Percentiles rank a stretch among this genome's conserved stretches.
These are phyloP conservation scores for Orthosia incerta DNA, from an alignment of 2,888 invertebrate species.

Conservation along the genomic window DNA sequence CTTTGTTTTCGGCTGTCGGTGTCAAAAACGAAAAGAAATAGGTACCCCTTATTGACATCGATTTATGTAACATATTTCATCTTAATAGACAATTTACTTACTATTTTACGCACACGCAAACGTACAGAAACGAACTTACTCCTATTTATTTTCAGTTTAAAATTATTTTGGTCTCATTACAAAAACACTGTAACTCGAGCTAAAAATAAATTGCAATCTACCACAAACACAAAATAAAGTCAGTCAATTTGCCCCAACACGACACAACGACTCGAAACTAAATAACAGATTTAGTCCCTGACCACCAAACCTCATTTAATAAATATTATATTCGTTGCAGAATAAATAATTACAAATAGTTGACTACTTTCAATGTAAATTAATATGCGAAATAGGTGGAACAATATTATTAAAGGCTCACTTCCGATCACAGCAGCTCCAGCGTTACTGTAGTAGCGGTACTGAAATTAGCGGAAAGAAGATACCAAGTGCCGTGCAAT, in stretches of 20 bases:
- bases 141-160: not conserved
- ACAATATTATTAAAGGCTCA: constrained; percentile 34
- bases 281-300: constrained; percentile 54
- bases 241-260: constrained; percentile 24
- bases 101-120: not conserved
- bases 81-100: not conserved
- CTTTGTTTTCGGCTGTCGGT: too few relatives aligned
- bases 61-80: too few relatives aligned
- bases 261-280: constrained; percentile 26
- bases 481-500: too few relatives aligned
- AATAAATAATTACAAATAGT: constrained; percentile 57
- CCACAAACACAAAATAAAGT: constrained; percentile 29
- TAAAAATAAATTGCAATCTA: not conserved
- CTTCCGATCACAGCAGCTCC: too few relatives aligned
- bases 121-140: not conserved
- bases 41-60: too few relatives aligned
- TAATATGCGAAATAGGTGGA: constrained; percentile 57
- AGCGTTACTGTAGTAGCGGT: too few relatives aligned
- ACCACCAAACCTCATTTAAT: constrained; percentile 61
- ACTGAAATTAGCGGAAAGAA: too few relatives aligned
- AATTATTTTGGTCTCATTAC: not conserved
- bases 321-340: constrained; percentile 45
- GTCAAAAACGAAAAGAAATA: too few relatives aligned
- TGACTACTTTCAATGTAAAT: constrained; percentile 55
- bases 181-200: not conserved